Evolutionary conservation across 2,888 invertebrate species (phyloP).

Genomic region (Tortrix viridana): DNA sequence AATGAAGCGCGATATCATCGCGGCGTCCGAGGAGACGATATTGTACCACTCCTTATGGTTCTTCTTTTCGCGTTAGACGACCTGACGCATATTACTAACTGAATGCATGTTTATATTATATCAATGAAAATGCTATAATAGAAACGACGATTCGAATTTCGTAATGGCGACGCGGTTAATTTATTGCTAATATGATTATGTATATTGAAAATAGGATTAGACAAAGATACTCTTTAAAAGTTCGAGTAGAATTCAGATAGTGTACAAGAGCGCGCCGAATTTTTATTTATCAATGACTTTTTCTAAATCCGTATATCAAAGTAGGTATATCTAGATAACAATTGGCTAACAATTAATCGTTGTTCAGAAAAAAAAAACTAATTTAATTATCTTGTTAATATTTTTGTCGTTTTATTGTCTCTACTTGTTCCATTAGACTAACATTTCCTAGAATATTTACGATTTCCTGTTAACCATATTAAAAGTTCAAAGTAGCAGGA

Average conservation of each 20-base stretch:
- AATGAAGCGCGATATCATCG: constrained; percentile 81
- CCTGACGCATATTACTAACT: constrained; percentile 51
- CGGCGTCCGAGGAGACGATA: constrained; percentile 72
- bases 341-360: too few relatives aligned
- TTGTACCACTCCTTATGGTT: constrained; percentile 69
- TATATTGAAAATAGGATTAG: not conserved
- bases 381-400: too few relatives aligned
- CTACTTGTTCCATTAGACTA: constrained; percentile 53
- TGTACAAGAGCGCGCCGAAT: too few relatives aligned
- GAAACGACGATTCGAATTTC: constrained; percentile 16
- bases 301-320: too few relatives aligned
- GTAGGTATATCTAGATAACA: too few relatives aligned
- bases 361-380: too few relatives aligned
- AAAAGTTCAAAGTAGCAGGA: constrained; percentile 54
- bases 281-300: too few relatives aligned
- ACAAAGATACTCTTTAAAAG: not conserved
- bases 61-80: constrained; percentile 60
- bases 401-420: constrained; percentile 39
- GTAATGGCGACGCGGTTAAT: not conserved
- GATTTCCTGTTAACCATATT: constrained; percentile 77
- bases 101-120: constrained; percentile 30
- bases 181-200: not conserved
- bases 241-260: not conserved
- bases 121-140: constrained; percentile 17
- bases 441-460: constrained; percentile 80